phyloP scores from a whole-genome alignment of 2,797 vertebrate genomes.

The Lemur catta region DNA sequence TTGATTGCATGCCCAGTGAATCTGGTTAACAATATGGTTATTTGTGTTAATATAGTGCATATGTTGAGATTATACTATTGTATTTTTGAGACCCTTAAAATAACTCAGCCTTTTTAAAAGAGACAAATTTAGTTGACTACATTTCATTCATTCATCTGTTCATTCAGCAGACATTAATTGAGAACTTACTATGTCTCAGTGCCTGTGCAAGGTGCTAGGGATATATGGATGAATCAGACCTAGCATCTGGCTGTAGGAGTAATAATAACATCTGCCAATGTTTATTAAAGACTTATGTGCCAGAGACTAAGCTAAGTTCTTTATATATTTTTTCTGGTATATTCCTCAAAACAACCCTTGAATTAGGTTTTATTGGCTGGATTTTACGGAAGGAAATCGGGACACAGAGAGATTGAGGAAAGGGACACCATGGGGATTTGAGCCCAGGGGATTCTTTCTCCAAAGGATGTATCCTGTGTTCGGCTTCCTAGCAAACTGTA shows the following conservation, averaged over 20 bases:
- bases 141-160: background rate
- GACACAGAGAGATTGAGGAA: background rate
- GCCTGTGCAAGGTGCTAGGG: background rate
- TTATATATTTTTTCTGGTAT: background rate
- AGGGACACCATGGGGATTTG: no score
- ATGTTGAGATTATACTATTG: background rate
- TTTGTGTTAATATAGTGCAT: background rate
- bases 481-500: background rate
- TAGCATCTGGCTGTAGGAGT: background rate
- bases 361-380: background rate
- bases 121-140: background rate
- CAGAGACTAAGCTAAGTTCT: background rate
- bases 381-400: background rate
- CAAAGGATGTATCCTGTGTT: background rate
- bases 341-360: background rate
- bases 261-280: accelerated
- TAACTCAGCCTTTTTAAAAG: background rate
- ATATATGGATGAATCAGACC: background rate
- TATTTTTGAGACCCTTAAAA: background rate
- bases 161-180: background rate
- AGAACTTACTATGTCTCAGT: background rate
- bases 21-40: background rate
- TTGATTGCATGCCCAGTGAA: background rate
- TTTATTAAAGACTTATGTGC: background rate
- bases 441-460: background rate